Evolutionary conservation across 1,140 invertebrate genomes (phyloP).

Genomic region (Atta cephalotes): DNA sequence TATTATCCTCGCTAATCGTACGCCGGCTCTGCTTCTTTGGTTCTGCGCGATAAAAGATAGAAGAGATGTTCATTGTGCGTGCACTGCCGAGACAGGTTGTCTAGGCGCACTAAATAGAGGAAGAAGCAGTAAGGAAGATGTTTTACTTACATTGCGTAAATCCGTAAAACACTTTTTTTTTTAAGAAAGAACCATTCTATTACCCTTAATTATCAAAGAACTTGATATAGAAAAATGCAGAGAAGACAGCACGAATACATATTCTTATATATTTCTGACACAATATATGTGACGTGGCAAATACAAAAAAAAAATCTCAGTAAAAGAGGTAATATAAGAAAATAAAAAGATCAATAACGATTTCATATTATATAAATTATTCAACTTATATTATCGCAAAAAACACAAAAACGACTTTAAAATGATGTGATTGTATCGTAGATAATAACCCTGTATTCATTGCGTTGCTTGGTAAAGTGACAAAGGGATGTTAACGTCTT

Average conservation of each 20-base stretch:
- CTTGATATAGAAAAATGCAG: background rate
- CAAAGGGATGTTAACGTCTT: constrained; percentile 55
- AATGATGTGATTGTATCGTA: background rate
- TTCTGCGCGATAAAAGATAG: constrained; percentile 59
- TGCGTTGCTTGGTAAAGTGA: constrained; percentile 9
- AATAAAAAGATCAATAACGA: background rate
- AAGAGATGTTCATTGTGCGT: constrained; percentile 52
- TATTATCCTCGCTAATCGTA: constrained; percentile 82
- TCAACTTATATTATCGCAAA: background rate
- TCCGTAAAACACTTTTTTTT: background rate
- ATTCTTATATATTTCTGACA: background rate
- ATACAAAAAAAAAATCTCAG: background rate
- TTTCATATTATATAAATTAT: constrained; percentile 4
- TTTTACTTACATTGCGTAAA: constrained; percentile 48
- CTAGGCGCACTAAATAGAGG: constrained; percentile 40
- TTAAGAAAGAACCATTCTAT: background rate
- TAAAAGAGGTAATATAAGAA: background rate
- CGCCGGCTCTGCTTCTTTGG: constrained; percentile 63
- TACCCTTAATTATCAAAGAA: background rate
- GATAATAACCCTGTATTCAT: constrained; percentile 26
- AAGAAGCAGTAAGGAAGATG: constrained; percentile 22
- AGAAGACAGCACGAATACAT: background rate
- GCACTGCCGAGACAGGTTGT: constrained; percentile 38
- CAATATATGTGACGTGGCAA: background rate
- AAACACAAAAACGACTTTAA: background rate